phyloP scores from a whole-genome alignment of 2,113 vertebrate genomes.

The Phalacrocorax brasilianus region DNA sequence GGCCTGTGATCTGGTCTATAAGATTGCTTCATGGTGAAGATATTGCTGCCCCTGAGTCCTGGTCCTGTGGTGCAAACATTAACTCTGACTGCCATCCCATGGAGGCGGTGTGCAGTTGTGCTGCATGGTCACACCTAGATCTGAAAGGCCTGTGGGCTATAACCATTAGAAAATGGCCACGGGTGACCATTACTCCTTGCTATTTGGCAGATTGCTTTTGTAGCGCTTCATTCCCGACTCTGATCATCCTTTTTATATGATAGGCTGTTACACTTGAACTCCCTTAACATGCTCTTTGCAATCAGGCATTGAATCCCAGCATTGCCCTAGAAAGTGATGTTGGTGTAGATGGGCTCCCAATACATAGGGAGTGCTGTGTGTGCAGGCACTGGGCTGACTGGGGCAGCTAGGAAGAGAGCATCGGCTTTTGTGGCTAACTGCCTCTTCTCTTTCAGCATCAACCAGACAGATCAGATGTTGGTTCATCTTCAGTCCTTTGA shows the following conservation, averaged over 20 bases:
- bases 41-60: not conserved
- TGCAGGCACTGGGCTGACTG: not conserved
- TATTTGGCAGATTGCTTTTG: not conserved
- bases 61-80: not conserved
- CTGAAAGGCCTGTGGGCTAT: not conserved
- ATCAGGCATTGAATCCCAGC: not conserved
- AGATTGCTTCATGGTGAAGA: not conserved
- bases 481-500: conserved; percentile 98
- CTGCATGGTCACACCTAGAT: not conserved
- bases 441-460: conserved; percentile 83
- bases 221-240: not conserved
- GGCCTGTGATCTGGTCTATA: not conserved
- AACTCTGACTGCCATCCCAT: not conserved
- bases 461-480: conserved; percentile 98
- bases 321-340: not conserved
- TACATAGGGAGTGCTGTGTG: not conserved
- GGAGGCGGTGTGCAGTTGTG: not conserved
- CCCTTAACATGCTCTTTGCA: not conserved
- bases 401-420: not conserved
- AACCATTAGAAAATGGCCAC: not conserved
- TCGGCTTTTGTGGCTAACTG: not conserved
- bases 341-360: not conserved
- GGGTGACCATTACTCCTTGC: not conserved
- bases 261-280: not conserved
- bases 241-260: not conserved